Evolutionary conservation across 2,888 invertebrate genomes (phyloP).

Genomic region (Thera obeliscata): DNA sequence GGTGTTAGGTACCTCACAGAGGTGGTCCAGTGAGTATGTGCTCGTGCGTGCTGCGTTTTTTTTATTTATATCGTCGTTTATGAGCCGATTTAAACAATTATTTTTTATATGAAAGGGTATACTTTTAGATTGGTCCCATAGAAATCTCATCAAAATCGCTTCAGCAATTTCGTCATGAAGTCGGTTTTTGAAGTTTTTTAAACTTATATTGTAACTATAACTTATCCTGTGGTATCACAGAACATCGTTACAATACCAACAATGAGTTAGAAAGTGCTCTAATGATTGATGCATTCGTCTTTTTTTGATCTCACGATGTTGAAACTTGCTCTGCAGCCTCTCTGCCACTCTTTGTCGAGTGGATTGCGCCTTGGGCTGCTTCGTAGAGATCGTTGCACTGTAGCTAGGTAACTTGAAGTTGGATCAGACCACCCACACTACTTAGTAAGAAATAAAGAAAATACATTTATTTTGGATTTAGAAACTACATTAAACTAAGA

Average conservation of each 20-base stretch:
- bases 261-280: slow-evolving; percentile 75
- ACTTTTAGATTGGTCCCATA: too few relatives aligned
- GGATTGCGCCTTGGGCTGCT: slow-evolving; percentile 52
- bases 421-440: slow-evolving; percentile 3
- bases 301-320: slow-evolving; percentile 64
- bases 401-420: slow-evolving; percentile 16
- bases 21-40: too few relatives aligned
- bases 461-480: too few relatives aligned
- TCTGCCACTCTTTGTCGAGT: slow-evolving; percentile 39
- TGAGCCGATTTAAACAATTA: too few relatives aligned
- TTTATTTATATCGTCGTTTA: too few relatives aligned
- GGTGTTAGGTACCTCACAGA: too few relatives aligned
- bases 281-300: slow-evolving; percentile 70
- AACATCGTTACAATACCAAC: slow-evolving; percentile 49
- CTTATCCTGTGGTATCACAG: slow-evolving; percentile 32
- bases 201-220: not conserved
- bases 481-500: too few relatives aligned
- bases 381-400: slow-evolving; percentile 50
- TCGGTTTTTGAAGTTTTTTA: too few relatives aligned
- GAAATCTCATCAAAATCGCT: too few relatives aligned
- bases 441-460: not conserved
- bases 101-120: too few relatives aligned
- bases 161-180: too few relatives aligned
- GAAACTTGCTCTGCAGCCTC: slow-evolving; percentile 64
- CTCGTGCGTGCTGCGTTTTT: too few relatives aligned